Base-by-base conservation (phyloP, 2,888 invertebrate genomes). In the Troilus luridus region DNA sequence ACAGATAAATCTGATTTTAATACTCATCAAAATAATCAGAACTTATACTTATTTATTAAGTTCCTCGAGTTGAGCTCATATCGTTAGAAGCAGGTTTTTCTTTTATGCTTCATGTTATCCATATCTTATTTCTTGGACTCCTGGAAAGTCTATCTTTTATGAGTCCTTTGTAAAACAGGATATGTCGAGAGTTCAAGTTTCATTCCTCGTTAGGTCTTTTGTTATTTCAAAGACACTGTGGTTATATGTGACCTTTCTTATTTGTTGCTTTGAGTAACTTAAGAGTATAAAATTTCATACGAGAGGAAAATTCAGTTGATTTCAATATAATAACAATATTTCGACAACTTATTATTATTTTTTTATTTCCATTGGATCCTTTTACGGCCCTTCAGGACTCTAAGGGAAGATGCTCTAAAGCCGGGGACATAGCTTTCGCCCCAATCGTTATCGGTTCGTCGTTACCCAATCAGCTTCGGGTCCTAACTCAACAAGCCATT, bases 401-500 rank as follows among this genome's bases (percentile, higher is more conserved):
- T 64, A n/a, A 64, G 9, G 64, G 64, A 64, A 64, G 64, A 64
- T 11, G 64, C 41, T 8, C n/a, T 3, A n/a, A n/a, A 64, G 11
- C 9, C n/a, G 10, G 10, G 7, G 64, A 24, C 3, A 6, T 5
- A 3, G n/a, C n/a, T 19, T 8, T n/a, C 64, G 24, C 24, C 2
- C 24, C 67, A 24, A 67, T 67, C 21, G 81, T 81, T 81, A 81
- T 54, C 54, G 5, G 41, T 14, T 41, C 14, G 0, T 85, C 12
- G 85, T n/a, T n/a, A 58, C 11, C 12, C 41, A 41, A 41, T 41
- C 17, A 9, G 19, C 72, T 41, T 77, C 72, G 72, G 9, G 12
- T 27, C 41, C 72, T 41, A 59, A 10, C 41, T 85, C 56, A 85
- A 56, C 85, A n/a, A 85, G 85, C 85, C 85, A 85, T 85, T 85